Conservation (phyloP, 1,140 invertebrate genomes). For the Araneus ventricosus region DNA sequence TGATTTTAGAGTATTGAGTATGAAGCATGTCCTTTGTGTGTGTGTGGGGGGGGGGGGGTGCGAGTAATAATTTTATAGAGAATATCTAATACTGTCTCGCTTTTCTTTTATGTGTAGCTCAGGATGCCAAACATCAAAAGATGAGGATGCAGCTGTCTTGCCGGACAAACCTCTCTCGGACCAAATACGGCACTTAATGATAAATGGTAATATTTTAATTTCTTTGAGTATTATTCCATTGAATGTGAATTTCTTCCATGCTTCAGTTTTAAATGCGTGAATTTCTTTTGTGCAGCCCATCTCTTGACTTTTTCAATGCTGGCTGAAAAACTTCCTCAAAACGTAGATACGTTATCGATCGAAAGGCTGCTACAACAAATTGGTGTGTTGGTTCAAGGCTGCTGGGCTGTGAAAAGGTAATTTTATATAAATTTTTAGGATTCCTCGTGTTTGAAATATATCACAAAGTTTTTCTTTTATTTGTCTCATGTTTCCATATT, state of each 20-base stretch:
- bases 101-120: conserved; percentile 58
- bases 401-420: conserved; percentile 91
- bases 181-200: conserved; percentile 62
- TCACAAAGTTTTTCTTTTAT: no score
- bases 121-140: background rate
- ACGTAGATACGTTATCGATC: conserved; percentile 79
- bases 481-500: no score
- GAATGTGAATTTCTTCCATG: background rate
- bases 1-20: no score
- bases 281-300: conserved; percentile 83
- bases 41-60: no score
- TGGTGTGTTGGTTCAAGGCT: conserved; percentile 90
- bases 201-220: conserved; percentile 55
- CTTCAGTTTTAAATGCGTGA: background rate
- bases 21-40: no score
- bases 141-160: background rate
- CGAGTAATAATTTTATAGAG: no score
- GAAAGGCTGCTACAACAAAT: conserved; percentile 85
- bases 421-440: background rate
- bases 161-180: conserved; percentile 41
- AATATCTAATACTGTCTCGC: no score
- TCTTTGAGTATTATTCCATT: background rate
- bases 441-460: no score
- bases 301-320: conserved; percentile 88
- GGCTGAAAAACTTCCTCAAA: conserved; percentile 82